Conservation (phyloP, 2,113 vertebrate genomes). For the Campylomormyrus tamandua region DNA sequence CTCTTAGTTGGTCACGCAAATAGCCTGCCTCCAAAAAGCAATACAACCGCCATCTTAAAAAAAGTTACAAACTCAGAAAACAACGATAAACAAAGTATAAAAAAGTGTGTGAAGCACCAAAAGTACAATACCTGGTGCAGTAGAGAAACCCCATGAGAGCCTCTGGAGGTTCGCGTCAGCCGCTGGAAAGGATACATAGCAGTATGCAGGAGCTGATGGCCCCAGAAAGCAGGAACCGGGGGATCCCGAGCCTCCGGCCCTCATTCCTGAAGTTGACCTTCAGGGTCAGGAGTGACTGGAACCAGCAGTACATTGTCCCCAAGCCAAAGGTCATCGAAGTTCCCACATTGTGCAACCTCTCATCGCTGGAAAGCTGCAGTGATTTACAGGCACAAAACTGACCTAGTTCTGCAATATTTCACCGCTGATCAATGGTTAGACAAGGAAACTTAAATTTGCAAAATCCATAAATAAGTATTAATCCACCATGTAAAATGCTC, state of each 20-base stretch:
- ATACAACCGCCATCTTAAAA: not conserved
- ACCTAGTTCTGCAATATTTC: not conserved
- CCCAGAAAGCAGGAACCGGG: constrained; percentile 70
- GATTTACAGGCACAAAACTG: not conserved
- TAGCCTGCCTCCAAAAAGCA: not conserved
- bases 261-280: constrained; percentile 77
- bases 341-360: constrained; percentile 72
- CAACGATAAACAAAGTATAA: no score
- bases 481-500: not conserved
- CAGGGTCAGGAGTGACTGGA: constrained; percentile 78
- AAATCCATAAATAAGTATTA: not conserved
- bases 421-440: not conserved
- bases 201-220: constrained; percentile 71
- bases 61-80: not conserved
- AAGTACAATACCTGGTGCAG: not conserved
- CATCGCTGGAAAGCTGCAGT: constrained; percentile 62
- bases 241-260: constrained; percentile 62
- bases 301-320: constrained; percentile 81
- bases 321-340: constrained; percentile 72
- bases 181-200: constrained; percentile 77
- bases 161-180: not conserved
- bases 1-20: not conserved
- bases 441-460: not conserved
- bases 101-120: not conserved
- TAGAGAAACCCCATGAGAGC: not conserved